A percentile compares a stretch with the other conserved stretches of the same genome.
Evolutionary conservation across 1,140 invertebrate species (phyloP).

Genomic region (Procambarus virginalis): DNA sequence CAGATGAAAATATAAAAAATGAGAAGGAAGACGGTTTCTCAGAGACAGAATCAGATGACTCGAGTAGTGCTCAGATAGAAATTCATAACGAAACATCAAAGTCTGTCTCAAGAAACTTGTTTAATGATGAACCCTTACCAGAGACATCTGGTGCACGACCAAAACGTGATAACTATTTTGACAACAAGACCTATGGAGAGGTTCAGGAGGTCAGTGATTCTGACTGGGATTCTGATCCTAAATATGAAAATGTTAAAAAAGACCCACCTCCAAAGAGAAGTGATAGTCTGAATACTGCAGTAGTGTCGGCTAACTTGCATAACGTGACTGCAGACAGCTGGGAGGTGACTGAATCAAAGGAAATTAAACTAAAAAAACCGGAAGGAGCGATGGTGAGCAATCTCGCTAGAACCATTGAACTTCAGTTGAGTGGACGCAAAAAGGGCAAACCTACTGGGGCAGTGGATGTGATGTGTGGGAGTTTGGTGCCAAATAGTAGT

Average conservation of each 20-base stretch:
- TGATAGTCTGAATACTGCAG: conserved; percentile 27
- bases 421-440: conserved; percentile 48
- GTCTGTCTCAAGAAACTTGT: conserved; percentile 48
- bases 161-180: conserved; percentile 41
- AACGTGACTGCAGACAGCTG: neutral
- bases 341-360: conserved; percentile 15
- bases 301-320: conserved; percentile 8
- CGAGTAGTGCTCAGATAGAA: conserved; percentile 38
- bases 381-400: conserved; percentile 43
- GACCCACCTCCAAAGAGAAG: conserved; percentile 38
- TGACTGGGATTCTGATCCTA: conserved; percentile 52
- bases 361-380: conserved; percentile 46
- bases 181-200: conserved; percentile 55
- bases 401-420: conserved; percentile 42
- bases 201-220: conserved; percentile 5
- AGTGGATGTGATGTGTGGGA: conserved; percentile 43
- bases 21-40: conserved; percentile 12
- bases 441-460: conserved; percentile 39
- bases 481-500: neutral
- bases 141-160: neutral
- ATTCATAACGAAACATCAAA: conserved; percentile 49
- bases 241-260: conserved; percentile 55
- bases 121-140: neutral
- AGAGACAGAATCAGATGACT: conserved; percentile 29
- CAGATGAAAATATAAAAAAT: conserved; percentile 8